Conservation (phyloP, 2,888 invertebrate genomes). For the Ectropis crepuscularia region DNA sequence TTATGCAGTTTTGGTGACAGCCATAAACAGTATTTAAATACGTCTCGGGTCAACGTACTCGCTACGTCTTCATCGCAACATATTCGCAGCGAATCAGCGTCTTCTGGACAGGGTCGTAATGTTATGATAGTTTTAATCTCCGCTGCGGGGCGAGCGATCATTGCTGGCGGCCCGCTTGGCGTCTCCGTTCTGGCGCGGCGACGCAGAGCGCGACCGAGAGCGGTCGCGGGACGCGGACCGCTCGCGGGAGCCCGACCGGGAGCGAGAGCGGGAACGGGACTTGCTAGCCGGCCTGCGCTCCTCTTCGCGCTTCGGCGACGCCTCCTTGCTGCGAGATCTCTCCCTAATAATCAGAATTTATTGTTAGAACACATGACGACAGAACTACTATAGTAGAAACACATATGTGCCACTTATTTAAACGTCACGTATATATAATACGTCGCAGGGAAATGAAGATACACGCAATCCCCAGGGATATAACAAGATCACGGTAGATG, state of each 20-base stretch:
- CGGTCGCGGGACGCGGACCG: slow-evolving; percentile 62
- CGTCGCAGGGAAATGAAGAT: too few species aligned
- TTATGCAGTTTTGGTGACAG: too few species aligned
- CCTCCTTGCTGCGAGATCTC: slow-evolving; percentile 88
- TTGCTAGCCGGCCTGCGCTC: slow-evolving; percentile 66
- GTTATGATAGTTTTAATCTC: slow-evolving; percentile 56
- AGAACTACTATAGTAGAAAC: background rate
- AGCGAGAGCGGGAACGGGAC: slow-evolving; percentile 67
- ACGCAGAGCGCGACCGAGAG: slow-evolving; percentile 64
- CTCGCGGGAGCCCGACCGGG: slow-evolving; percentile 59
- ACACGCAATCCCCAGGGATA: too few species aligned
- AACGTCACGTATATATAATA: too few species aligned
- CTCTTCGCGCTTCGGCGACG: slow-evolving; percentile 74
- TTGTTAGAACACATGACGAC: slow-evolving; percentile 1
- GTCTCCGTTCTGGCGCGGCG: slow-evolving; percentile 75
- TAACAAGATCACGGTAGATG: too few species aligned
- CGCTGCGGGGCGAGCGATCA: slow-evolving; percentile 77
- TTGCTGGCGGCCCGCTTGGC: slow-evolving; percentile 61
- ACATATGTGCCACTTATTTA: background rate
- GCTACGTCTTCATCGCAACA: too few species aligned
- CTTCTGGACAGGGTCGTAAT: too few species aligned
- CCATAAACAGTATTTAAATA: too few species aligned
- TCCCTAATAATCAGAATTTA: slow-evolving; percentile 74
- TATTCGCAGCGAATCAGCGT: too few species aligned
- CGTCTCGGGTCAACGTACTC: too few species aligned